A percentile compares a stretch with the other conserved stretches of the same genome.
phyloP scores from a whole-genome alignment of 2,113 vertebrate genomes.

The Oryzias celebensis region DNA sequence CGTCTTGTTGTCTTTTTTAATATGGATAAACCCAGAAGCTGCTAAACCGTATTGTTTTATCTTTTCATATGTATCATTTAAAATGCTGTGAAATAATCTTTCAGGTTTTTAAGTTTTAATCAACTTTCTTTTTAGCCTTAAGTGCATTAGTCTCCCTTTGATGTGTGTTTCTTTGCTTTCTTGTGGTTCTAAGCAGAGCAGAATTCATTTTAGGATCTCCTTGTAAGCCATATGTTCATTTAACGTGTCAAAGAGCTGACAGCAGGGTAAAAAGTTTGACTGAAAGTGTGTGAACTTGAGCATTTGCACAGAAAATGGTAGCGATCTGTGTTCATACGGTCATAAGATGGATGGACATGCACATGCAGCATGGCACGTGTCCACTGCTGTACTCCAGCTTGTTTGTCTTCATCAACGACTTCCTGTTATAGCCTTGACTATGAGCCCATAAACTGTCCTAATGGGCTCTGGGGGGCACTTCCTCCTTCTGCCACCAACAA shows the following conservation, averaged over 20 bases:
- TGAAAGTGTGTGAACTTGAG: background rate
- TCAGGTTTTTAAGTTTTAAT: background rate
- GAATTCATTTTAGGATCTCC: conserved; percentile 6
- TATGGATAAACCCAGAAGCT: no score
- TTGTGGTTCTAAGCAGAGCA: background rate
- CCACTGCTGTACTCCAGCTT: background rate
- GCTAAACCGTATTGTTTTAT: no score
- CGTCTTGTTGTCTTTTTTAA: no score
- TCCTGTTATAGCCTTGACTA: conserved; percentile 34
- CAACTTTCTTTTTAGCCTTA: background rate
- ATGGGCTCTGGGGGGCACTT: conserved; percentile 28
- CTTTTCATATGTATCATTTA: no score
- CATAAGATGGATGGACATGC: conserved; percentile 5
- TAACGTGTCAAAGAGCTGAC: background rate
- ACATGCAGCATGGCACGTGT: background rate
- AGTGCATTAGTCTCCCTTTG: background rate
- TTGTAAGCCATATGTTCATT: background rate
- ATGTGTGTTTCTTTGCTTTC: background rate
- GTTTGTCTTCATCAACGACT: conserved; percentile 52
- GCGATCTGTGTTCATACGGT: background rate
- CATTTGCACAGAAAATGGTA: background rate
- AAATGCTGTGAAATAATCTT: background rate
- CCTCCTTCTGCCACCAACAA: background rate
- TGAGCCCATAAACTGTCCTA: conserved; percentile 47
- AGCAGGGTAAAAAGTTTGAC: conserved; percentile 1